phyloP scores from a whole-genome alignment of 2,113 vertebrate genomes.

The Phrynocephalus versicolor region DNA sequence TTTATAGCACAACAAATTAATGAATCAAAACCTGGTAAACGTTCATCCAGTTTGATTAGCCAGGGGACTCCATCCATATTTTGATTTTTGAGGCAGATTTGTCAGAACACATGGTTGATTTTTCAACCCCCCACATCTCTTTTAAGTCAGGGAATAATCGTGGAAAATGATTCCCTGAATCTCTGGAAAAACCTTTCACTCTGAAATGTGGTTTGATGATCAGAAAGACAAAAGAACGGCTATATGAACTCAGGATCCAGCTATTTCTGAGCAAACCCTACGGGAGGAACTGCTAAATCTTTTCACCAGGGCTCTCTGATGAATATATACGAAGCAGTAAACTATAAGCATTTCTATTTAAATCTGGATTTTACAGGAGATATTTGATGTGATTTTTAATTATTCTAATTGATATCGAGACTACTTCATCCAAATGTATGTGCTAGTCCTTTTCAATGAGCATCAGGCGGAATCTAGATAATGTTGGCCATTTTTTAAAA shows the following conservation, averaged over 20 bases:
- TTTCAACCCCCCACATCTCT: too few species aligned
- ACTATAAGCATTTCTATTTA: constrained; percentile 3
- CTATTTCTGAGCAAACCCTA: not conserved
- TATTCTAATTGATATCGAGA: not conserved
- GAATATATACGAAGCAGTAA: not conserved
- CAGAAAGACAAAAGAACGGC: not conserved
- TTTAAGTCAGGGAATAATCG: not conserved
- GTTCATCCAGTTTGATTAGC: too few species aligned
- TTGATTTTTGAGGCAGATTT: too few species aligned
- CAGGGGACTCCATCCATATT: too few species aligned
- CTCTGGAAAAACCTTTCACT: not conserved
- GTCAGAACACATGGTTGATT: too few species aligned
- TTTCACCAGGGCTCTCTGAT: not conserved
- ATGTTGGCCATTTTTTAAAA: not conserved
- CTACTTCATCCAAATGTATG: not conserved
- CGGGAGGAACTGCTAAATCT: not conserved
- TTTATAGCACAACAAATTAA: too few species aligned
- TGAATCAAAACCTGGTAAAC: too few species aligned
- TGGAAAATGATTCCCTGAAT: not conserved
- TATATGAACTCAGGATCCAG: not conserved
- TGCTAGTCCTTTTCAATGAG: not conserved
- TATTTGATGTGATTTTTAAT: not conserved
- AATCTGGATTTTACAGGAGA: not conserved
- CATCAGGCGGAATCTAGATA: not conserved
- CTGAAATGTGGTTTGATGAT: not conserved